Conservation (phyloP, 2,113 vertebrate genomes). For the Gopherus evgoodei region DNA sequence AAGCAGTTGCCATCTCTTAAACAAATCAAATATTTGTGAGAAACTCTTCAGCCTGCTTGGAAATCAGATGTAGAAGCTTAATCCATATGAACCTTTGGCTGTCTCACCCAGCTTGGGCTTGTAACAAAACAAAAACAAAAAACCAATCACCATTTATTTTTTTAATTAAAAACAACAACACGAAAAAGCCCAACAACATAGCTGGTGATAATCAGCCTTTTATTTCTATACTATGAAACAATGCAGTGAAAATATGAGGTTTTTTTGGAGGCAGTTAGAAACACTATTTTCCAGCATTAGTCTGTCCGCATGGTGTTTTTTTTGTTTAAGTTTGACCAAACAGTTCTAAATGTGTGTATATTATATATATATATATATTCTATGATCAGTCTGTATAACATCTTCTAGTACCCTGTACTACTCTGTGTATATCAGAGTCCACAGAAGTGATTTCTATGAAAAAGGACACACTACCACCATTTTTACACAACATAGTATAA, state of each 20-base stretch:
- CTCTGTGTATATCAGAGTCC: neutral
- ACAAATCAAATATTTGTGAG: constrained; percentile 45
- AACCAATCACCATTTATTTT: neutral
- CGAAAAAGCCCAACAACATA: neutral
- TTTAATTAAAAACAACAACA: neutral
- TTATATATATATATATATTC: too few relatives aligned
- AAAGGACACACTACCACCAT: neutral
- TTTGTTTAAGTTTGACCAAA: neutral
- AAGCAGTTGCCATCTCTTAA: constrained; percentile 54
- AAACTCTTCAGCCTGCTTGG: neutral
- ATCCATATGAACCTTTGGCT: neutral
- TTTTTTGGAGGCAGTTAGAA: too few relatives aligned
- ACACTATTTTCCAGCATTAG: neutral
- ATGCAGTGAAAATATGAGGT: too few relatives aligned
- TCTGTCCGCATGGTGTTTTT: neutral
- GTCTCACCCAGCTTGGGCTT: neutral
- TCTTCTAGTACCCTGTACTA: neutral
- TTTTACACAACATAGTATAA: neutral
- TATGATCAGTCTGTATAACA: neutral
- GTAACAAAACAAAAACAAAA: neutral
- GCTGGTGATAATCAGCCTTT: neutral
- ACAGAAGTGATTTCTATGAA: neutral
- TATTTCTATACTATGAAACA: too few relatives aligned
- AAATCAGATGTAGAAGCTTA: neutral
- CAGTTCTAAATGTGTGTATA: neutral